A percentile compares a stretch with the other conserved stretches of the same genome.
Evolutionary conservation across 2,888 invertebrate species (phyloP).

Genomic region (Andricus quercusramuli): DNA sequence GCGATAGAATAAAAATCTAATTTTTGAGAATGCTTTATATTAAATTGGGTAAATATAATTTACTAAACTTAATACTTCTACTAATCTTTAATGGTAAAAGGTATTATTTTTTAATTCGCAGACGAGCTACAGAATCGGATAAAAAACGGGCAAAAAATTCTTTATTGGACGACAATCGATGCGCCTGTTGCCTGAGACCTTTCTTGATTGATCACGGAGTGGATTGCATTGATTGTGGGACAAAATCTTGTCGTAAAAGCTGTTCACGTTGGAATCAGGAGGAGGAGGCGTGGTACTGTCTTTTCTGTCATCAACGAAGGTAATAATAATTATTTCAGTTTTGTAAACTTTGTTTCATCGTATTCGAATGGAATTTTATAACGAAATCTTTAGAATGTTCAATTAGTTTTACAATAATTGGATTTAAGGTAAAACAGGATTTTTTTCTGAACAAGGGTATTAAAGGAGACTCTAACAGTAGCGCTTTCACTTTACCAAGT

Average conservation of each 20-base stretch:
- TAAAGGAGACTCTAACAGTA: too few relatives aligned
- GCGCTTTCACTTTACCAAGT: too few relatives aligned
- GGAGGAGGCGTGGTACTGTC: constrained; percentile 70
- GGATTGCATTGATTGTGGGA: constrained; percentile 71
- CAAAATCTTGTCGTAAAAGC: constrained; percentile 68
- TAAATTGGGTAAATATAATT: background rate
- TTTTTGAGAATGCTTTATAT: background rate
- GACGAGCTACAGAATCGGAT: constrained; percentile 61
- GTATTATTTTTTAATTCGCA: constrained; percentile 59
- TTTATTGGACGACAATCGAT: constrained; percentile 64
- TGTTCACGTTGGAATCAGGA: constrained; percentile 71
- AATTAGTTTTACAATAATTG: background rate
- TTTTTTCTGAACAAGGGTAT: too few relatives aligned
- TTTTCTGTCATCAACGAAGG: constrained; percentile 75
- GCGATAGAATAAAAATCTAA: background rate
- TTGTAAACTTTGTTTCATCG: background rate
- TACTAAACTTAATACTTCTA: background rate
- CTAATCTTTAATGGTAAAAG: background rate
- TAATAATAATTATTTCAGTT: constrained; percentile 48
- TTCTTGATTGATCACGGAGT: constrained; percentile 67
- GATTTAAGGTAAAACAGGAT: too few relatives aligned
- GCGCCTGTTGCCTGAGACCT: constrained; percentile 74
- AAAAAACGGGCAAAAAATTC: constrained; percentile 46
- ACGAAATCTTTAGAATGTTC: background rate
- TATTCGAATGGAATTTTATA: background rate